Percentiles rank a stretch among this genome's conserved stretches.
Evolutionary conservation across 2,797 vertebrate genomes (phyloP).

Genomic region (Thalassophryne amazonica): DNA sequence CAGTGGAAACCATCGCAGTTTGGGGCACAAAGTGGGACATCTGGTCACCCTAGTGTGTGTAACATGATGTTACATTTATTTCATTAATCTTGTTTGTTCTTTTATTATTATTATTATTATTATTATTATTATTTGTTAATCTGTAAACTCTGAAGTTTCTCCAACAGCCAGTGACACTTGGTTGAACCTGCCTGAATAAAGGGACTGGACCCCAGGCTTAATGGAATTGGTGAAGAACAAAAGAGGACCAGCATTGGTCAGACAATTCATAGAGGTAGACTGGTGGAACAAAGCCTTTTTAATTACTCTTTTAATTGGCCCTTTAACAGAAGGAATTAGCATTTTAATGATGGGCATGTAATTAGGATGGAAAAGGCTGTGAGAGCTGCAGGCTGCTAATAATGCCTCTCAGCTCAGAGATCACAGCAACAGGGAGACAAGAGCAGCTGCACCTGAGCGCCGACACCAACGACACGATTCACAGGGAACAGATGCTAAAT

Average conservation of each 20-base stretch:
- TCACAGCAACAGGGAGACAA: conserved; percentile 70
- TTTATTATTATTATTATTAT: not conserved
- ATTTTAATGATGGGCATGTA: conserved; percentile 80
- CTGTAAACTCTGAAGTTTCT: conserved; percentile 19
- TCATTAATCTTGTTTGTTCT: not conserved
- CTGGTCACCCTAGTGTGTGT: too few relatives aligned
- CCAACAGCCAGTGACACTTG: conserved; percentile 46
- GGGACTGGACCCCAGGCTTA: conserved; percentile 58
- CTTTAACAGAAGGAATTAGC: conserved; percentile 76
- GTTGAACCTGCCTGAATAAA: conserved; percentile 63
- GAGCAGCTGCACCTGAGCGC: conserved; percentile 66
- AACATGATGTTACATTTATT: not conserved
- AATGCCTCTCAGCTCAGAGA: conserved; percentile 70
- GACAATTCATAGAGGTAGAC: conserved; percentile 66
- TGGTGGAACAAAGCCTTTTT: conserved; percentile 77
- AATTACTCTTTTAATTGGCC: conserved; percentile 80
- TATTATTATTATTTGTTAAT: conserved; percentile 19
- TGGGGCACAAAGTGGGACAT: too few relatives aligned
- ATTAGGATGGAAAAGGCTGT: conserved; percentile 74
- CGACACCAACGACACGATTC: conserved; percentile 37
- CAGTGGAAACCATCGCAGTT: too few relatives aligned
- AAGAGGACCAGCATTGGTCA: conserved; percentile 61
- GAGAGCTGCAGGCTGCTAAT: conserved; percentile 70
- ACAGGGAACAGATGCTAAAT: conserved; percentile 54
- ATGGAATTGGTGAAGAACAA: conserved; percentile 60